Percentiles rank a stretch among this genome's conserved stretches.
phyloP scores from a whole-genome alignment of 2,113 vertebrate genomes.

The Lanius collurio region DNA sequence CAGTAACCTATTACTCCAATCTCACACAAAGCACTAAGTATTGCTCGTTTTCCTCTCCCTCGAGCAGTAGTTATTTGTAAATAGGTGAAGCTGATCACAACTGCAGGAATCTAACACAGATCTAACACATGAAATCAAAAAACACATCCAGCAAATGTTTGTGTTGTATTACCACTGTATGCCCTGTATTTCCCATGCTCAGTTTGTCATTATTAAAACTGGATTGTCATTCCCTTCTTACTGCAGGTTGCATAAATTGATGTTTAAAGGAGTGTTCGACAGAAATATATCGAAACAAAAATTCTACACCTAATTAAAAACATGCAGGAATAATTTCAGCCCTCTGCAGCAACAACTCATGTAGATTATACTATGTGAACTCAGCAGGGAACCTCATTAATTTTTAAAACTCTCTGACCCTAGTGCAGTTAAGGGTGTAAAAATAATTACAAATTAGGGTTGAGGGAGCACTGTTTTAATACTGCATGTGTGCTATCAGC shows the following conservation, averaged over 20 bases:
- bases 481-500: slow-evolving; percentile 48
- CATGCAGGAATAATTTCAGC: slow-evolving; percentile 50
- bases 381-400: slow-evolving; percentile 79
- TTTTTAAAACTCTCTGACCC: slow-evolving; percentile 81
- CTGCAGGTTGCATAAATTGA: not conserved
- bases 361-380: slow-evolving; percentile 73
- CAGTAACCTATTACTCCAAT: not conserved
- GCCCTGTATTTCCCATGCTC: not conserved
- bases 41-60: not conserved
- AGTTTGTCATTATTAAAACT: not conserved
- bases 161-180: not conserved
- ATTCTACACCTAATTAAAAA: slow-evolving; percentile 57
- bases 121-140: not conserved
- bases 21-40: not conserved
- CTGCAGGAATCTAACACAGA: not conserved
- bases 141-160: not conserved
- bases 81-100: not conserved
- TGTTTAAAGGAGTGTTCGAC: not conserved
- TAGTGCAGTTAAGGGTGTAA: slow-evolving; percentile 72
- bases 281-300: slow-evolving; percentile 21
- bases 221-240: not conserved
- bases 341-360: slow-evolving; percentile 61
- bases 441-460: slow-evolving; percentile 81
- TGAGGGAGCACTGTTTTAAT: slow-evolving; percentile 71
- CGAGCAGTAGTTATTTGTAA: not conserved